phyloP scores from a whole-genome alignment of 2,797 vertebrate genomes.

The Molossus alvarezi region DNA sequence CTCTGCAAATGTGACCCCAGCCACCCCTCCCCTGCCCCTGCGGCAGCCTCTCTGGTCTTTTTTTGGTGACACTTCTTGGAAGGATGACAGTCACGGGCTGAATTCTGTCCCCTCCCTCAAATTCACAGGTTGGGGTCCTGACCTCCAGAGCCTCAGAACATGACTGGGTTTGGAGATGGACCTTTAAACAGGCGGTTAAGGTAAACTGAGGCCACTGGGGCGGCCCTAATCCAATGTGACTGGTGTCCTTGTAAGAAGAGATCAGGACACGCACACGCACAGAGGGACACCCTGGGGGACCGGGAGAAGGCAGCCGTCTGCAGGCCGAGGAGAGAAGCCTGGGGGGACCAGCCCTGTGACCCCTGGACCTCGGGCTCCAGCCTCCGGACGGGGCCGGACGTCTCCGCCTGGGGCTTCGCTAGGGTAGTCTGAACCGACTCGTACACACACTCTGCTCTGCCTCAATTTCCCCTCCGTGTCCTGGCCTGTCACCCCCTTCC shows the following conservation, averaged over 20 bases:
- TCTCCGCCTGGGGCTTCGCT: accelerated
- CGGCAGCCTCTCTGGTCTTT: not conserved
- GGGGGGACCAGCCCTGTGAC: not conserved
- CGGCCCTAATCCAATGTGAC: accelerated
- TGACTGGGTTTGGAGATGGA: not conserved
- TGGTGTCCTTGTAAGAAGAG: not conserved
- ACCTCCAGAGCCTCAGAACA: not conserved
- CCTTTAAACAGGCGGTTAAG: not conserved
- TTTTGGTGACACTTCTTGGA: not conserved
- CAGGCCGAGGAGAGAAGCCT: not conserved
- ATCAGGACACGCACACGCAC: not conserved
- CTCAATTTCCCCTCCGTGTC: not conserved
- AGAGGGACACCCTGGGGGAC: not conserved
- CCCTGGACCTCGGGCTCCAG: accelerated
- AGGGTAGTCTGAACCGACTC: not conserved
- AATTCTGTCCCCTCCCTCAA: accelerated
- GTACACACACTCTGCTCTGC: accelerated
- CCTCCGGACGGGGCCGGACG: accelerated
- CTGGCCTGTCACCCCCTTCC: accelerated
- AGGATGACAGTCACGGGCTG: not conserved
- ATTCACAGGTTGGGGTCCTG: not conserved
- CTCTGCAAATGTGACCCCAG: accelerated
- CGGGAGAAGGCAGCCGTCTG: accelerated
- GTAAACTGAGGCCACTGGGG: accelerated
- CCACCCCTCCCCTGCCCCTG: not conserved